A percentile compares a stretch with the other conserved stretches of the same genome.
Conservation (phyloP, 2,797 vertebrate species). For the Myripristis murdjan region DNA sequence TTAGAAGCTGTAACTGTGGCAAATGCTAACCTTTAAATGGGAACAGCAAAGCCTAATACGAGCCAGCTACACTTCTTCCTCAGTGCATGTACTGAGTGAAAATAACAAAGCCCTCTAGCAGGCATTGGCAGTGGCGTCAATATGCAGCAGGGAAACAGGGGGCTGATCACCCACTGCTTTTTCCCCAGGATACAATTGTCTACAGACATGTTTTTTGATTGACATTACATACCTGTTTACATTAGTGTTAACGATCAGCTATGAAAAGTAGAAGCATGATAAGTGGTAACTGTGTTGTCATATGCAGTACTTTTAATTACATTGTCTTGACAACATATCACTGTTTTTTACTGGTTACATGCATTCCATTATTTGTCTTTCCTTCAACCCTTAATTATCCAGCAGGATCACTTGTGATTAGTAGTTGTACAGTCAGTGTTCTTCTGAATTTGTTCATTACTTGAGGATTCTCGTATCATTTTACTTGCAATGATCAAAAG, state of each 20-base stretch:
- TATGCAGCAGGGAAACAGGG: neutral
- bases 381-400: neutral
- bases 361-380: no score
- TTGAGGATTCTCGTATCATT: neutral
- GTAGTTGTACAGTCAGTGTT: neutral
- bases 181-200: neutral
- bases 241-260: neutral
- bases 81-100: neutral
- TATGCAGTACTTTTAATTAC: neutral
- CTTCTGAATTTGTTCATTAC: constrained; percentile 4
- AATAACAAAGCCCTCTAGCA: neutral
- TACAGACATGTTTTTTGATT: neutral
- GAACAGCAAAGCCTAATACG: neutral
- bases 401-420: constrained; percentile 22
- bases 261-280: neutral
- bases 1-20: constrained; percentile 3
- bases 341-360: constrained; percentile 10
- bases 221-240: neutral
- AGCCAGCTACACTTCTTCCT: neutral
- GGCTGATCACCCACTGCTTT: neutral
- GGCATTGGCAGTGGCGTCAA: neutral
- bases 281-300: neutral
- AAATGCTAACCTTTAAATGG: constrained; percentile 25
- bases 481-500: constrained; percentile 29
- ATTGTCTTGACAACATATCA: constrained; percentile 1